These are phyloP conservation scores for Trichosurus vulpecula DNA, from an alignment of 2,797 vertebrate genomes.

Conservation along the genomic window DNA sequence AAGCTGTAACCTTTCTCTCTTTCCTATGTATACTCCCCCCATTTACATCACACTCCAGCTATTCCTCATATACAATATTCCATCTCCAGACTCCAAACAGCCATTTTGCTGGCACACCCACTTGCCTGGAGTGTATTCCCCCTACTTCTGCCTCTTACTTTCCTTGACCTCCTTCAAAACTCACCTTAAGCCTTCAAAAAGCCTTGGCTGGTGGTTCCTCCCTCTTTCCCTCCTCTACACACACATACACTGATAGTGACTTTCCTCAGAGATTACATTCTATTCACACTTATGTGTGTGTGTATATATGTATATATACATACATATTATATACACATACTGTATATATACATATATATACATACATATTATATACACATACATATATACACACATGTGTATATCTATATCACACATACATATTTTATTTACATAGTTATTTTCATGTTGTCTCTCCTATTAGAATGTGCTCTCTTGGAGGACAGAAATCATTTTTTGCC, in stretches of 20 bases:
- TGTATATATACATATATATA: no score
- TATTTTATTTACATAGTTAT: no score
- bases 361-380: no score
- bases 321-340: no score
- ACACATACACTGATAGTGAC: background rate
- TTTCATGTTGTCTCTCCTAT: background rate
- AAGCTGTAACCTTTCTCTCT: background rate
- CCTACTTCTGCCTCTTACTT: background rate
- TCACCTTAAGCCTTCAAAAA: background rate
- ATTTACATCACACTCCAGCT: background rate
- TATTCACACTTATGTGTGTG: background rate
- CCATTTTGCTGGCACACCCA: background rate
- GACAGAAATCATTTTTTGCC: background rate
- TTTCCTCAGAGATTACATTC: background rate
- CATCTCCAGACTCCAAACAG: background rate
- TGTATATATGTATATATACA: no score
- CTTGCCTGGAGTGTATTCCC: background rate
- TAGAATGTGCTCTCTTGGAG: background rate
- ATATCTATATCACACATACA: no score
- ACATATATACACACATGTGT: no score
- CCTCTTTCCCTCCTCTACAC: background rate
- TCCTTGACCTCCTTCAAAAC: background rate
- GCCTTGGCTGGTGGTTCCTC: background rate
- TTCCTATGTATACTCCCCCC: background rate
- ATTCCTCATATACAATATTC: background rate